Evolutionary conservation across 1,140 invertebrate species (phyloP), one percentile per base, ranked within the genome.

Genomic region (Heterodera carotae): DNA sequence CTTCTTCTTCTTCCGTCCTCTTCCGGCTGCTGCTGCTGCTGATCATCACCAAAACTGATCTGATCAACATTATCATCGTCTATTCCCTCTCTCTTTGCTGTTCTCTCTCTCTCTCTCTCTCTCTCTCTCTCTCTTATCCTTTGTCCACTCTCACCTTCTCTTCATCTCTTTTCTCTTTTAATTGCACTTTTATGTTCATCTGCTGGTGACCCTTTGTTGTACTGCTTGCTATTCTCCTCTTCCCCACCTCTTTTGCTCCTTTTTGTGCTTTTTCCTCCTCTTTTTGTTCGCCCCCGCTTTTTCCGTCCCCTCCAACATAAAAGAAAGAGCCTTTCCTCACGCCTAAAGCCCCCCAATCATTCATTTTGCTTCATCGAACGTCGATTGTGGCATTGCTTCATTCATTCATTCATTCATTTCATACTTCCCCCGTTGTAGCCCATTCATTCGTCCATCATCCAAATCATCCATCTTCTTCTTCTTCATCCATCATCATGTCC

Each of bases 401-500:
- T n/a, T n/a, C n/a, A 43, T 43, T 56, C 5, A 2, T 56, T 22
- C 12, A 15, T 18, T 22, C 12, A 56, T 43, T 43, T 43, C 22
- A 22, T 4, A 56, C 48, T 56, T 56, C 22, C 4, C 5, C 15
- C 15, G 5, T 0, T 71, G 31, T 71, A 71, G 69, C 36, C 15
- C 27, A 29, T 43, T 43, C 36, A 56, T 56, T 18, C 22, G 5
- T 56, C 22, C 48, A 43, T 56, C 48, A 22, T 56, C 48, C 22
- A 5, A 6, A 43, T 56, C 62, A 27, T 29, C 33, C 29, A 12
- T 2, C 6, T n/a, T 34, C n/a, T 18, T 10, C 43, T 43, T 56
- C 56, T 56, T 33, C 72, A n/a, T n/a, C 29, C 31, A 53, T n/a
- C 56, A 33, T 31, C 34, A 80, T 80, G 79, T 77, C 69, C 33